phyloP scores from a whole-genome alignment of 1,140 invertebrate species.

The Melipona quadrifasciata region DNA sequence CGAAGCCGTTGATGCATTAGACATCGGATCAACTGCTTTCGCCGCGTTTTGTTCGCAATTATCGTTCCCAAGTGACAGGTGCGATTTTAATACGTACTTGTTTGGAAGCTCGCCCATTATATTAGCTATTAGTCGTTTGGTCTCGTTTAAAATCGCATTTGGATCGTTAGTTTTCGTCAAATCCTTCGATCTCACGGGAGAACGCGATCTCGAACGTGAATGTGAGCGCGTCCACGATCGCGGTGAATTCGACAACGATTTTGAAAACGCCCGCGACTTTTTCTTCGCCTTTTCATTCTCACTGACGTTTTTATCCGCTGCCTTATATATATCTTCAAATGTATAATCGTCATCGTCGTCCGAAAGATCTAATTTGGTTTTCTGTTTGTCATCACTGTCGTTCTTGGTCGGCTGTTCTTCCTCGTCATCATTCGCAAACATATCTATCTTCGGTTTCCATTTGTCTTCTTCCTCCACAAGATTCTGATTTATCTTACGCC shows the following conservation, averaged over 20 bases:
- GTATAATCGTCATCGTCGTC: constrained; percentile 87
- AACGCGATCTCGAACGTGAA: constrained; percentile 69
- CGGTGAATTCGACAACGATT: constrained; percentile 61
- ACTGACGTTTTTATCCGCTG: constrained; percentile 84
- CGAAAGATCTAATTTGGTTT: constrained; percentile 76
- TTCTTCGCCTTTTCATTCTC: constrained; percentile 81
- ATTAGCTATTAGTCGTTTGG: constrained; percentile 85
- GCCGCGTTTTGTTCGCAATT: constrained; percentile 20
- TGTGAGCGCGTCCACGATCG: constrained; percentile 76
- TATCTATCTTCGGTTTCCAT: constrained; percentile 79
- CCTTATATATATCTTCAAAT: constrained; percentile 86
- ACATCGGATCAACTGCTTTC: constrained; percentile 35
- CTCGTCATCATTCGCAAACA: constrained; percentile 79
- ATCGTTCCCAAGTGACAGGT: constrained; percentile 45
- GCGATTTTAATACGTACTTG: constrained; percentile 76
- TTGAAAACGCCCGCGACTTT: constrained; percentile 65
- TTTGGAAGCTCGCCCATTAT: constrained; percentile 84
- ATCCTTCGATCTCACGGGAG: constrained; percentile 69
- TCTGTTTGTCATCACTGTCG: constrained; percentile 68
- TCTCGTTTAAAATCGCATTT: constrained; percentile 82
- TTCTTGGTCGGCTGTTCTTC: constrained; percentile 66
- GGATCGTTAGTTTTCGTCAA: constrained; percentile 75
- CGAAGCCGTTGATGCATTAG: constrained; percentile 32
- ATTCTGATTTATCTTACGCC: constrained; percentile 77
- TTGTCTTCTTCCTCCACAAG: constrained; percentile 77